Percentiles rank a stretch among this genome's conserved stretches.
phyloP scores from a whole-genome alignment of 2,113 vertebrate species.

The Oostethus manadensis region DNA sequence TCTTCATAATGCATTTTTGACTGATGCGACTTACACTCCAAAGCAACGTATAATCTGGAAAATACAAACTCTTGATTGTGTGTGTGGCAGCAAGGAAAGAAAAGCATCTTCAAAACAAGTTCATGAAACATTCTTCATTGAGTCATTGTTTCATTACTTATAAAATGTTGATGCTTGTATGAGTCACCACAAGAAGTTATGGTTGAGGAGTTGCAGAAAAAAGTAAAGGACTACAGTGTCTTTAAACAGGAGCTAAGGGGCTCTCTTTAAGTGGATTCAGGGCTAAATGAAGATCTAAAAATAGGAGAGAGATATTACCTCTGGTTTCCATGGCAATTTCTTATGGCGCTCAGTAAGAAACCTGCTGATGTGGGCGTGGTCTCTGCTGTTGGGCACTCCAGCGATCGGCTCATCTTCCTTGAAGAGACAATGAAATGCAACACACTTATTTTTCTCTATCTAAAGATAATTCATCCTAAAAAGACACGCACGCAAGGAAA shows the following conservation, averaged over 20 bases:
- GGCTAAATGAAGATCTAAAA: not conserved
- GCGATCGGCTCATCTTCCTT: constrained; percentile 70
- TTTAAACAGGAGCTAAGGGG: not conserved
- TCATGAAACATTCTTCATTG: not conserved
- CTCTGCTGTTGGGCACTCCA: constrained; percentile 42
- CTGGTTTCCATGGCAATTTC: constrained; percentile 74
- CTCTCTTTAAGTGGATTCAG: not conserved
- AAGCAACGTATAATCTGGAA: no score
- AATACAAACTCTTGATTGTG: not conserved
- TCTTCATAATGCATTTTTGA: no score
- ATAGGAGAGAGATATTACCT: constrained; percentile 52
- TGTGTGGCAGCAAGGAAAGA: not conserved
- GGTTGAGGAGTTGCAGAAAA: constrained; percentile 19
- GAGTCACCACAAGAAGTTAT: constrained; percentile 6
- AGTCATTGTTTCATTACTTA: constrained; percentile 12
- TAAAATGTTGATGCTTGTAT: not conserved
- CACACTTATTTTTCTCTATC: constrained; percentile 4
- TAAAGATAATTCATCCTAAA: not conserved
- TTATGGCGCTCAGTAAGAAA: constrained; percentile 69
- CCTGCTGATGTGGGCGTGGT: constrained; percentile 57
- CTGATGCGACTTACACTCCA: no score
- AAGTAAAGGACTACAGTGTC: not conserved
- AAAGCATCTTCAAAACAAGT: constrained; percentile 12
- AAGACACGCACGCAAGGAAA: not conserved
- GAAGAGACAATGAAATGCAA: constrained; percentile 1